These are phyloP conservation scores for Eunapius fragilis DNA, from an alignment of 37 sponge, comb jelly and placozoan species.

Conservation along the genomic window DNA sequence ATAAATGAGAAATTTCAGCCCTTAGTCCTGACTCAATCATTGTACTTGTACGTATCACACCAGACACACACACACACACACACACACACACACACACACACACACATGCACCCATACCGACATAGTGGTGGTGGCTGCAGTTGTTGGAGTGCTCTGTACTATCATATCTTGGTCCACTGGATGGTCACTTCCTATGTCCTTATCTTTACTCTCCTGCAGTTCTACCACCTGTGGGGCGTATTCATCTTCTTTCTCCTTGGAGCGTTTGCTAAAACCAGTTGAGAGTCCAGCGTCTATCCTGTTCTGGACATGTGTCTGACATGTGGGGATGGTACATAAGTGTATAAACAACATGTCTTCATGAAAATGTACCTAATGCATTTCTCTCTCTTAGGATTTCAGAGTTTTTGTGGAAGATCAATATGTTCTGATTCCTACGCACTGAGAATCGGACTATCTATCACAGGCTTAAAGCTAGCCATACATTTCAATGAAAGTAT, in stretches of 20 bases:
- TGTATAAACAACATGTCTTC: no score
- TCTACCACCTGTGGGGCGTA: conserved; percentile 52
- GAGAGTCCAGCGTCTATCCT: neutral
- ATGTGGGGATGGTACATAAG: no score
- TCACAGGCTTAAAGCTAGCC: no score
- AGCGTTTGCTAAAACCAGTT: neutral
- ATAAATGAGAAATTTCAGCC: no score
- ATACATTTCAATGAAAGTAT: no score
- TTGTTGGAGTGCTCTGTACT: neutral
- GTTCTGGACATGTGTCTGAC: neutral
- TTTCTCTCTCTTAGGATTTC: no score
- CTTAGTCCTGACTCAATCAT: no score
- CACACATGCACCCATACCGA: neutral
- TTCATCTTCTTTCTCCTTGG: conserved; percentile 6
- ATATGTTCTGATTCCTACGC: no score
- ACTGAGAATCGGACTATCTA: no score
- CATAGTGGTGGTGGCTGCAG: neutral
- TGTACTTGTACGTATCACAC: no score
- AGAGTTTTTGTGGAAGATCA: no score
- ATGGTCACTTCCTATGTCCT: neutral
- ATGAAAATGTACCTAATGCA: no score
- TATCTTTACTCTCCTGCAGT: neutral
- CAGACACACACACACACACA: neutral
- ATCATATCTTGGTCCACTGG: neutral
- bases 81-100: neutral